Evolutionary conservation across 2,888 invertebrate genomes (phyloP).

Genomic region (Neelides folsomi): DNA sequence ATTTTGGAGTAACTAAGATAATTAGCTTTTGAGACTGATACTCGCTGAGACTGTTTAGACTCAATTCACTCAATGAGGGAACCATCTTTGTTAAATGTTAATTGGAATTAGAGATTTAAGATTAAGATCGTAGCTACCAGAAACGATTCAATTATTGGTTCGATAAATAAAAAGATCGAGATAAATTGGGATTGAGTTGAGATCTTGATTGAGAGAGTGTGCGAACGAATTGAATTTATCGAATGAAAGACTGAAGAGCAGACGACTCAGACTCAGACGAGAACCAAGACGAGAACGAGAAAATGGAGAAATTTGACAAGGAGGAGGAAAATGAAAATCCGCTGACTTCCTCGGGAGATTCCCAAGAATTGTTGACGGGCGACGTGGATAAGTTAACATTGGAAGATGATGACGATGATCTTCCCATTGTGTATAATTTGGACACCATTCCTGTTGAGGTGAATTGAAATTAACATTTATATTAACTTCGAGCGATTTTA

Average conservation of each 20-base stretch:
- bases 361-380: not conserved
- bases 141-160: too few relatives aligned
- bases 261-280: not conserved
- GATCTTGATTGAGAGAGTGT: too few relatives aligned
- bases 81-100: too few relatives aligned
- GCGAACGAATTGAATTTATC: not conserved
- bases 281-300: not conserved
- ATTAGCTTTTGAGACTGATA: too few relatives aligned
- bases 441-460: slow-evolving; percentile 26
- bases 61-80: too few relatives aligned
- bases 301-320: not conserved
- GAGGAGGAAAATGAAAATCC: not conserved
- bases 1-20: too few relatives aligned
- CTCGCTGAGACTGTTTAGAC: too few relatives aligned
- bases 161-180: too few relatives aligned
- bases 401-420: not conserved
- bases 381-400: not conserved
- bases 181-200: too few relatives aligned
- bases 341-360: not conserved
- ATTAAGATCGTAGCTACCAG: too few relatives aligned
- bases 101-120: too few relatives aligned
- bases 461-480: not conserved
- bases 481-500: not conserved
- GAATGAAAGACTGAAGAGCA: too few relatives aligned
- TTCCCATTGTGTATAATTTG: slow-evolving; percentile 1